Conservation (phyloP, 2,113 vertebrate genomes). For the Steatornis caripensis region DNA sequence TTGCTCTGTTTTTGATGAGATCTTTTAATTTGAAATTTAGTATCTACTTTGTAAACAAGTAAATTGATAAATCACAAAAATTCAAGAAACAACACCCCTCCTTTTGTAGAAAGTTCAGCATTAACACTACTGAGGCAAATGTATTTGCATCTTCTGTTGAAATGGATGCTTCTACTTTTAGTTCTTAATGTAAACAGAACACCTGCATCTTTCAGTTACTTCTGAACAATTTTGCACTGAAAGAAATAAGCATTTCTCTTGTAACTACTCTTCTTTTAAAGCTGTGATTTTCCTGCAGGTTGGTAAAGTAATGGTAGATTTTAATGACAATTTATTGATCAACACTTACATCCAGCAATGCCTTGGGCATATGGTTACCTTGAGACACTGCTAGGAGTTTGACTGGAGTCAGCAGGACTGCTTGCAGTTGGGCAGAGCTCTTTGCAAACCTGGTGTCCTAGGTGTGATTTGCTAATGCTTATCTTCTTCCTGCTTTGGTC, state of each 20-base stretch:
- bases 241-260: neutral
- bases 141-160: neutral
- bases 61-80: neutral
- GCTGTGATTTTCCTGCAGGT: neutral
- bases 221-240: neutral
- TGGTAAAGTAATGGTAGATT: neutral
- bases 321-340: neutral
- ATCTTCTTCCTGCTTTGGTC: neutral
- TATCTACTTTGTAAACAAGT: neutral
- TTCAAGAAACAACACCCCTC: neutral
- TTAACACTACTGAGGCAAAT: neutral
- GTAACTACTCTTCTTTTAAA: neutral
- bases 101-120: neutral
- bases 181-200: neutral
- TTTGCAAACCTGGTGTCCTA: neutral
- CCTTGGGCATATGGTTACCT: neutral
- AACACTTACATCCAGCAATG: neutral
- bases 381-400: neutral
- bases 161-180: neutral
- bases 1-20: neutral
- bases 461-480: neutral
- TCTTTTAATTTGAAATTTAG: neutral
- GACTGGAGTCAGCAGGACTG: neutral
- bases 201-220: neutral
- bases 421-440: neutral